These are phyloP conservation scores for Darevskia mixta DNA, from an alignment of 2,797 vertebrate genomes.

Conservation along the genomic window DNA sequence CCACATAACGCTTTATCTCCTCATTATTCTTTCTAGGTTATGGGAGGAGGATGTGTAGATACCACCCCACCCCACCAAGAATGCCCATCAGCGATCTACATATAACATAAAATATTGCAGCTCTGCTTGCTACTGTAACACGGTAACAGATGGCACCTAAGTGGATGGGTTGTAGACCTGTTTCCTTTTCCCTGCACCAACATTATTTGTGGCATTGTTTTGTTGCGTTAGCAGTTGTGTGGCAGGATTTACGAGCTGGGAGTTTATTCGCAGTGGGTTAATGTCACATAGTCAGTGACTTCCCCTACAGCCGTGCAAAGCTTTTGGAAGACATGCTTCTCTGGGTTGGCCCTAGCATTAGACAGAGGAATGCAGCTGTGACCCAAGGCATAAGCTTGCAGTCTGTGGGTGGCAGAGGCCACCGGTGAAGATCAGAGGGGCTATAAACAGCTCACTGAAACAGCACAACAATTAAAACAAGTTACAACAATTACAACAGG, in stretches of 20 bases:
- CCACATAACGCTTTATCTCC: background rate
- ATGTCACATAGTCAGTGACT: background rate
- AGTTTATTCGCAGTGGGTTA: background rate
- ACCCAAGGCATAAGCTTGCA: too few species aligned
- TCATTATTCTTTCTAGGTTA: conserved; percentile 14
- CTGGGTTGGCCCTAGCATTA: too few species aligned
- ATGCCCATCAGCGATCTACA: background rate
- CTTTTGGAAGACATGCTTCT: background rate
- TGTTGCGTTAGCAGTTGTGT: background rate
- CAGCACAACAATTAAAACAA: too few species aligned
- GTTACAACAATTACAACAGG: too few species aligned
- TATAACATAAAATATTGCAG: conserved; percentile 20
- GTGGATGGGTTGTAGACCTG: background rate
- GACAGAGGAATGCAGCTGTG: too few species aligned
- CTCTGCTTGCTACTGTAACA: conserved; percentile 9
- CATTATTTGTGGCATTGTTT: background rate
- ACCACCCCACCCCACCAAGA: background rate
- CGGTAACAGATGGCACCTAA: conserved; percentile 3
- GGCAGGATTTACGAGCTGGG: fast-evolving
- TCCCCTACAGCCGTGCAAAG: background rate
- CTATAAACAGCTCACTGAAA: too few species aligned
- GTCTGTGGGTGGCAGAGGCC: too few species aligned
- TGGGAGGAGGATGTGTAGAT: background rate
- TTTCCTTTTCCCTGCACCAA: conserved; percentile 4
- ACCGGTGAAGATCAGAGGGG: too few species aligned